Percentiles rank a stretch among this genome's conserved stretches.
These are phyloP conservation scores for Nicator chloris DNA, from an alignment of 2,113 vertebrate genomes.

Conservation along the genomic window DNA sequence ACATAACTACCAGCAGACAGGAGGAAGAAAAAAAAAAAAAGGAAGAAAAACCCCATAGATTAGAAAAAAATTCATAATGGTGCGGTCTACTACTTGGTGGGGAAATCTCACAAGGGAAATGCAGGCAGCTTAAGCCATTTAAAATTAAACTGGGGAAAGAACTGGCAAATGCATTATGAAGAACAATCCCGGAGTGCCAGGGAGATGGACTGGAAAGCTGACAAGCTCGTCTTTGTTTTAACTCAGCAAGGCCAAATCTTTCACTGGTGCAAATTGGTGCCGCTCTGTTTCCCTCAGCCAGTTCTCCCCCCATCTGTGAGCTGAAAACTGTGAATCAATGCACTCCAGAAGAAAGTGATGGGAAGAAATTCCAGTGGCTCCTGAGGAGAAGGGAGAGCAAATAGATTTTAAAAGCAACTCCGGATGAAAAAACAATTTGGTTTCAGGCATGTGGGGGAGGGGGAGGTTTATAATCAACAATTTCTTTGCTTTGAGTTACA, in stretches of 20 bases:
- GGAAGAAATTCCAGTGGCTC: neutral
- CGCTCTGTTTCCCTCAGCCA: constrained; percentile 53
- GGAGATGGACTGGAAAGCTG: constrained; percentile 63
- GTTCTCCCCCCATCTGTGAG: neutral
- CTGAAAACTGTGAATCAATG: neutral
- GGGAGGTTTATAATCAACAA: neutral
- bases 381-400: neutral
- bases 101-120: constrained; percentile 19
- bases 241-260: constrained; percentile 33
- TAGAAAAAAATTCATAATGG: constrained; percentile 19
- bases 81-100: neutral
- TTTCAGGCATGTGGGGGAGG: neutral
- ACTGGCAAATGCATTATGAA: constrained; percentile 42
- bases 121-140: constrained; percentile 51
- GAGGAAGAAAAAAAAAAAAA: rapidly evolving
- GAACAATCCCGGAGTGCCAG: constrained; percentile 26
- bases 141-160: constrained; percentile 54
- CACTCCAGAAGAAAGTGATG: neutral
- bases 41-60: neutral
- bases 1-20: neutral
- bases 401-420: neutral
- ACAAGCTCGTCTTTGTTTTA: constrained; percentile 59
- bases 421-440: neutral
- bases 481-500: constrained; percentile 9
- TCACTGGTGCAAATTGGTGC: constrained; percentile 51